Evolutionary conservation across 2,797 vertebrate species (phyloP), one percentile per base, ranked within the genome.

Genomic region (Aselliscus stoliczkanus): DNA sequence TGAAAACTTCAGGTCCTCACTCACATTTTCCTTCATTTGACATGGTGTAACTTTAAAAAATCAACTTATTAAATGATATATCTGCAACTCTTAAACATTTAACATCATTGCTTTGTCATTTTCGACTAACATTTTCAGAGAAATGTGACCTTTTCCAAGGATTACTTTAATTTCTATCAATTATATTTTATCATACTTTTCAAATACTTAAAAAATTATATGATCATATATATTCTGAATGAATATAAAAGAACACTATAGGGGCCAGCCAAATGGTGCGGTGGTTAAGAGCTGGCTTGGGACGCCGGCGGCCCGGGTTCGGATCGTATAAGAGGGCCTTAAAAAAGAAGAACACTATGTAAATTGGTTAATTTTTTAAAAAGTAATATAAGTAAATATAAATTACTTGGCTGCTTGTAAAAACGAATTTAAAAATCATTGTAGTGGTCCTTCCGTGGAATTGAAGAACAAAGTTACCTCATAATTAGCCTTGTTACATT

Each of bases 381-480:
- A 72, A 82, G 39, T 87, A 72, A 58, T 47, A 27, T 75, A 84
- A 95, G 93, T 54, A 52, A 86, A 88, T 95, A 60, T 52, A n/a
- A 88, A 83, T 75, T 69, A 56, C 37, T 84, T 65, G 34, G 27
- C 88, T 89, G 34, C 8, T 73, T 83, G 5, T 83, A 76, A 50
- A 94, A 86, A 93, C 72, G 80, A 64, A 93, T 69, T 92, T 92
- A 60, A 83, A 54, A 94, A 37, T 93, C 69, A 85, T 64, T 39
- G 1, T 80, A 37, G 7, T 93, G 5, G 92, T 94, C 23, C 67
- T 69, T 60, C 93, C 76, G 69, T 73, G 23, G 50, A 92, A 76
- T 12, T 81, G n/a, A 80, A 56, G 69, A 79, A 56, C 15, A 69
- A n/a, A 93, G 52, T 76, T 37, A 60, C 56, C 64, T 44, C 44